A percentile compares a stretch with the other conserved stretches of the same genome.
These are phyloP conservation scores for Puffinus mauretanicus DNA, from an alignment of 2,113 vertebrate species.

Conservation along the genomic window DNA sequence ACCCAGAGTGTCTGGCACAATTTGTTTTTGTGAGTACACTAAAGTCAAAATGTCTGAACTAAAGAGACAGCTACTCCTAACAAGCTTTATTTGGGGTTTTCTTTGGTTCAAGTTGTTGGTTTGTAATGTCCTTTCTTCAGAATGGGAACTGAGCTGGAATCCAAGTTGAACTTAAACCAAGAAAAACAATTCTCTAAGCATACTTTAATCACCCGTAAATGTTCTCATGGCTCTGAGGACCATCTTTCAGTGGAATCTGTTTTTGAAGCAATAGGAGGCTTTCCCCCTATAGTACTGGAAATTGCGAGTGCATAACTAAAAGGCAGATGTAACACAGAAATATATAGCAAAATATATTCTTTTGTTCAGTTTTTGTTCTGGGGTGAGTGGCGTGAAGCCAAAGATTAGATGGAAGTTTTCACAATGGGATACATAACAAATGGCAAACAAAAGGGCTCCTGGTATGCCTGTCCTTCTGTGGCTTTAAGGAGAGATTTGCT, in stretches of 20 bases:
- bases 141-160: constrained; percentile 51
- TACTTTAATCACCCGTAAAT: constrained; percentile 40
- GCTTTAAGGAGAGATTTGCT: background rate
- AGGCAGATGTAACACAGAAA: background rate
- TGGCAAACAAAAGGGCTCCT: background rate
- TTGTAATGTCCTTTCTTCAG: constrained; percentile 21
- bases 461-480: background rate
- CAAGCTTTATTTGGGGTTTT: constrained; percentile 63
- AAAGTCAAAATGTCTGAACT: constrained; percentile 40
- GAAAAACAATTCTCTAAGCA: constrained; percentile 49
- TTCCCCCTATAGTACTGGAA: background rate
- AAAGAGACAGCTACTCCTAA: background rate
- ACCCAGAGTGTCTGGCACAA: background rate
- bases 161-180: constrained; percentile 47
- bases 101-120: background rate
- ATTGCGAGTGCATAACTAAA: background rate
- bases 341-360: background rate
- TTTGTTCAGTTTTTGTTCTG: background rate
- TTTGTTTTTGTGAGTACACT: background rate
- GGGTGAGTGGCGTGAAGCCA: background rate
- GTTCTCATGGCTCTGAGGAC: constrained; percentile 33
- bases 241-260: constrained; percentile 5
- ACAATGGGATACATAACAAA: background rate
- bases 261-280: background rate
- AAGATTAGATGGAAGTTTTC: background rate